Conservation (phyloP, 2,797 vertebrate species). For the Channallabes apus region DNA sequence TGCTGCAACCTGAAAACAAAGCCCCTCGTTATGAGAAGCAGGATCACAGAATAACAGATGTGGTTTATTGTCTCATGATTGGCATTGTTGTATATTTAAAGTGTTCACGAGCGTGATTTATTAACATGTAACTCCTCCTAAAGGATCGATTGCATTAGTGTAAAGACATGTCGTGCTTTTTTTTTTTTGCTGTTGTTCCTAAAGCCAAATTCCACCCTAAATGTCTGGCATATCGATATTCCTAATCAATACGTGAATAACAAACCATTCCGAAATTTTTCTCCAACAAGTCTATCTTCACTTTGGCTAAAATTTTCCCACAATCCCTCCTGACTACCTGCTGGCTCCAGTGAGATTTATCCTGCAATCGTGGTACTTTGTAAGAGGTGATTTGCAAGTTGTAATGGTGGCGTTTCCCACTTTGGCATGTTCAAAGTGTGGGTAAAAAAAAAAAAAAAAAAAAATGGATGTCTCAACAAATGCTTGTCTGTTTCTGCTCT, state of each 20-base stretch:
- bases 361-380: not conserved
- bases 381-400: not conserved
- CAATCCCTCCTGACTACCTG: not conserved
- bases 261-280: not conserved
- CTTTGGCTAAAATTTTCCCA: not conserved
- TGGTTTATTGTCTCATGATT: not conserved
- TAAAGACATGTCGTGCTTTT: not conserved
- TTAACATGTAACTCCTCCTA: not conserved
- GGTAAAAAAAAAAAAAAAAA: not conserved
- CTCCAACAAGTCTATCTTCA: not conserved
- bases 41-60: conserved; percentile 23
- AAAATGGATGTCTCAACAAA: not conserved
- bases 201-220: not conserved
- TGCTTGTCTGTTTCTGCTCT: not conserved
- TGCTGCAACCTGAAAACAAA: conserved; percentile 43
- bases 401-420: not conserved
- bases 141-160: not conserved
- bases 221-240: not conserved
- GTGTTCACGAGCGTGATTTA: not conserved
- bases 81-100: not conserved
- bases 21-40: conserved; percentile 41
- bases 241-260: not conserved
- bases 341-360: not conserved
- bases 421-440: not conserved
- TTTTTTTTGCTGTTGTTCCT: no score